Evolutionary conservation across 2,888 invertebrate genomes (phyloP).

Genomic region (Aphodius sticticus): DNA sequence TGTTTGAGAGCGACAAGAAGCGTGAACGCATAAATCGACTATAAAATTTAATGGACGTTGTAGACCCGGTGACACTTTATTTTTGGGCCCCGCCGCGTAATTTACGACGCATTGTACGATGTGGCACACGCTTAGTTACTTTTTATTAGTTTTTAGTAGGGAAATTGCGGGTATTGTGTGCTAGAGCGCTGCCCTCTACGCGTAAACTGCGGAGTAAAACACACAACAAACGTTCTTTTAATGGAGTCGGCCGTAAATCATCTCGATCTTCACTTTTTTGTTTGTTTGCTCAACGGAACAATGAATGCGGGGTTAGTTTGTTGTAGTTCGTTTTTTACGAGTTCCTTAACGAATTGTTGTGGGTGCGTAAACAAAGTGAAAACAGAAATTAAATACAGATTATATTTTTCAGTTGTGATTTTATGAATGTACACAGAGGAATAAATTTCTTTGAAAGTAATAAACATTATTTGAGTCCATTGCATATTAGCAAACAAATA

Average conservation of each 20-base stretch:
- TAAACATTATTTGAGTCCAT: no score
- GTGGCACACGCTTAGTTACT: conserved; percentile 27
- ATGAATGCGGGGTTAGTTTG: conserved; percentile 1
- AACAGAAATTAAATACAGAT: no score
- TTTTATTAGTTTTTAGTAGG: conserved; percentile 35
- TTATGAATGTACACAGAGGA: no score
- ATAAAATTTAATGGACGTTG: conserved; percentile 36
- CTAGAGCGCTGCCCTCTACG: not conserved
- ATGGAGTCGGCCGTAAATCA: conserved; percentile 5
- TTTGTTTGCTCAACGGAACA: not conserved
- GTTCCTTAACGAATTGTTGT: not conserved
- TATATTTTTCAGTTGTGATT: no score
- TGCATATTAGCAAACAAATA: no score
- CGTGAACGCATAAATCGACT: conserved; percentile 35
- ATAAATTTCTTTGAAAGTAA: no score
- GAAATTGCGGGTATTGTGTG: conserved; percentile 34
- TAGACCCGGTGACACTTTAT: conserved; percentile 35
- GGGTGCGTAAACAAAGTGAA: not conserved
- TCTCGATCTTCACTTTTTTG: not conserved
- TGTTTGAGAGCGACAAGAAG: conserved; percentile 21
- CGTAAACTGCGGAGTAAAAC: not conserved
- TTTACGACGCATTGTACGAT: conserved; percentile 36
- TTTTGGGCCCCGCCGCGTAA: conserved; percentile 27
- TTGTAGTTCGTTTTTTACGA: conserved; percentile 6
- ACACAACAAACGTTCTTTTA: conserved; percentile 9